Base-by-base conservation (phyloP, 2,797 vertebrate species). In the Labroides dimidiatus region DNA sequence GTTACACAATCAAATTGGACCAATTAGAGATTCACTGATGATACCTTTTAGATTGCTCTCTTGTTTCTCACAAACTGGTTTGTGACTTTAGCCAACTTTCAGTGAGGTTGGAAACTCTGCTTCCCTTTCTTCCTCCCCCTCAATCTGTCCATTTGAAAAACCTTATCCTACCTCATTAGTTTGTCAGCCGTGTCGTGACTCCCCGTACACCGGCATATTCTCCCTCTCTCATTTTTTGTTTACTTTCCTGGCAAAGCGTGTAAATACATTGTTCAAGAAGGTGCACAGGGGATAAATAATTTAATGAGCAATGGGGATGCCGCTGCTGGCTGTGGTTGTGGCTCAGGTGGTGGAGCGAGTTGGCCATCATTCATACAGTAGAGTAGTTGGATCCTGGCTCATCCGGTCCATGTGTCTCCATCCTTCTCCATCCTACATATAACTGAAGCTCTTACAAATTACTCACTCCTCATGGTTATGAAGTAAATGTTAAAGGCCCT, bases 111-210 rank as follows among this genome's bases (percentile, higher is more conserved):
- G 41, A 72, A 72, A 39, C 19, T 7, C 14, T 44, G 56, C 56
- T n/a, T 64, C 37, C 64, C 62, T 75, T 50, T 78, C 50, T 58
- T 61, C 68, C 61, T 62, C 69, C 62, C 14, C 42, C 60, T 68
- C 37, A 0, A 62, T 67, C 36, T 67, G 19, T 51, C n/a, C 57
- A 16, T 60, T n/a, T 57, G 48, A 80, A 47, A 53, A 55, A 69
- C 48, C 45, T 36, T 16, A 45, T 69, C 72, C 61, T n/a, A 66
- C 62, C 62, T 65, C 42, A n/a, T 72, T 64, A 15, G 57, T 73
- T 64, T 73, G 15, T 80, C 36, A 55, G 72, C 66, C 70, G 42
- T 62, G 79, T 86, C 62, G 64, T 81, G 83, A 83, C 80, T 81
- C 64, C 30, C 49, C 30, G 33, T 41, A 15, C 41, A 23, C 59